Base-by-base conservation (phyloP, 2,888 invertebrate genomes). In the Autographa pulchrina region DNA sequence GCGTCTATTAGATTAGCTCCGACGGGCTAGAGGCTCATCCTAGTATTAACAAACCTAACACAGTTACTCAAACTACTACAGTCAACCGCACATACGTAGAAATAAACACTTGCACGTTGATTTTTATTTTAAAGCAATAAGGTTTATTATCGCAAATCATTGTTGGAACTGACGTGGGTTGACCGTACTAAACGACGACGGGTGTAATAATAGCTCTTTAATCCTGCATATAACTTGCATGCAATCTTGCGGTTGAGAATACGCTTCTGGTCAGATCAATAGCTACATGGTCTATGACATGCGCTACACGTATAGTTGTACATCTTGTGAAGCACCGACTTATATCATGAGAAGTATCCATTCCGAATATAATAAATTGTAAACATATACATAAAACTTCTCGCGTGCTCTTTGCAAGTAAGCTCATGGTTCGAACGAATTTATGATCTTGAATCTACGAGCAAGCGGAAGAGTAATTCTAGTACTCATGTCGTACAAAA, bases 1-100 rank as follows among this genome's bases (percentile, higher is more conserved):
- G 54, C 20, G 54, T 56, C 54, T 56, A 56, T 56, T 56, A 56
- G 54, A 56, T 56, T 56, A 56, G 54, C 54, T 25, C 54, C 54
- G 54, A 20, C 54, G 25, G 54, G 54, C 54, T 56, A 56, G 54
- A 54, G 48, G 48, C 48, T 48, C 48, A 48, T 48, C 48, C 48
- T 48, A n/a, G 48, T 48, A 56, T 56, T 56, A 56, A 56, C 25
- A 25, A 56, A 56, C 54, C 20, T 56, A 25, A 56, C 54, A 14
- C 48, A 48, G 48, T 48, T 48, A 48, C 6, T 48, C n/a, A 0
- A 16, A 48, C 48, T 48, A n/a, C 48, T 48, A 48, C 43, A 16
- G 6, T 48, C 48, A 7, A 48, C 48, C 48, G n/a, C 48, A n/a
- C 5, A 48, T 48, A n/a, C n/a, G 3, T 16, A n/a, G 1, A 1